A percentile compares a stretch with the other conserved stretches of the same genome.
phyloP scores from a whole-genome alignment of 1,140 invertebrate species.

The Cydia fagiglandana region DNA sequence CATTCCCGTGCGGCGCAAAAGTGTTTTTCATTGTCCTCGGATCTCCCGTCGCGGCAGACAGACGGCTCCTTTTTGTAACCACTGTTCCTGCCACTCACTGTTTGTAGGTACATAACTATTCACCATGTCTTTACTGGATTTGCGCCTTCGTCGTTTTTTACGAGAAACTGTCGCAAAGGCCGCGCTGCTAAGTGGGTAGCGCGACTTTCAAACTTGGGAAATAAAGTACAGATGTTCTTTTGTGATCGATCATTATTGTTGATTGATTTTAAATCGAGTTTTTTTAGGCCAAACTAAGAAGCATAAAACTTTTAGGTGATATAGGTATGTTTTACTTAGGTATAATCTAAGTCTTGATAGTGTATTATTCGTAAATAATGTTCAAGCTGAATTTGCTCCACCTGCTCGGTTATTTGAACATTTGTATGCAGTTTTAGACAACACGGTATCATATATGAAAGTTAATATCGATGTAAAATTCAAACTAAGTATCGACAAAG shows the following conservation, averaged over 20 bases:
- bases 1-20: constrained; percentile 48
- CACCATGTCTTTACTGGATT: constrained; percentile 15
- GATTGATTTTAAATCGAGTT: constrained; percentile 16
- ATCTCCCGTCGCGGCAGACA: constrained; percentile 41
- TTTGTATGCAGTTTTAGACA: too few species aligned
- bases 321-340: neutral
- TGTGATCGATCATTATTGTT: constrained; percentile 28
- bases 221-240: constrained; percentile 27
- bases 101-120: constrained; percentile 4
- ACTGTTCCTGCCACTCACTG: constrained; percentile 27
- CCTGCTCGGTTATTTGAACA: too few species aligned
- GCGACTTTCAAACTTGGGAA: constrained; percentile 14
- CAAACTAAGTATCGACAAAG: too few species aligned
- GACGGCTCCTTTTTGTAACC: constrained; percentile 52
- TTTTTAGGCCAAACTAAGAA: neutral
- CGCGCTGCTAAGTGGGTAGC: neutral
- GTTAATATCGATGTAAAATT: too few species aligned
- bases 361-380: too few species aligned
- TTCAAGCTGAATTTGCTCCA: too few species aligned
- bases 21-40: constrained; percentile 56
- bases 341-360: too few species aligned
- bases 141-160: constrained; percentile 14
- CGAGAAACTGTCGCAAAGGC: constrained; percentile 2
- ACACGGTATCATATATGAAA: too few species aligned
- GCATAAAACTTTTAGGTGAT: neutral